phyloP scores from a whole-genome alignment of 2,888 invertebrate genomes.

The Tetrapedia diversipes region DNA sequence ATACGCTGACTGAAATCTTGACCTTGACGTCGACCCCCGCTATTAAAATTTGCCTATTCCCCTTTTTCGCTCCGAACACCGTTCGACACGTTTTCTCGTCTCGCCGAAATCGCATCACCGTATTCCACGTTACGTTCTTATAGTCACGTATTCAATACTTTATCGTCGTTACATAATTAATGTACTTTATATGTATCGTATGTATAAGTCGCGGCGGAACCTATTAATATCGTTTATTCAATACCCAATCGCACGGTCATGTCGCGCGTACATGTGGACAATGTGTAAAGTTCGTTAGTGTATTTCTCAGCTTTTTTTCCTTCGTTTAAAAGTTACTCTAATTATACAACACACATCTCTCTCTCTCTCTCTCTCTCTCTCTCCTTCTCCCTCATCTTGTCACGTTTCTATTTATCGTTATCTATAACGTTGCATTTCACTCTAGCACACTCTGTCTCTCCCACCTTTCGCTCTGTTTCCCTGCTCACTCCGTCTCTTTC shows the following conservation, averaged over 20 bases:
- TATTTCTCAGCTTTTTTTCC: slow-evolving; percentile 49
- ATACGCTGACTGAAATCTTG: slow-evolving; percentile 70
- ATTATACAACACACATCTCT: slow-evolving; percentile 47
- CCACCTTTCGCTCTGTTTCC: background rate
- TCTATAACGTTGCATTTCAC: background rate
- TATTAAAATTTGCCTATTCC: slow-evolving; percentile 12
- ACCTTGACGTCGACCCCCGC: slow-evolving; percentile 29
- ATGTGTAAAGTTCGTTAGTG: background rate
- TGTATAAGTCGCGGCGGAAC: slow-evolving; percentile 79
- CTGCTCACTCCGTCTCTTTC: background rate
- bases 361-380: slow-evolving; percentile 20
- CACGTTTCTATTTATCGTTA: slow-evolving; percentile 25
- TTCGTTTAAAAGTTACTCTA: slow-evolving; percentile 41
- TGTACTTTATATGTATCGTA: no score
- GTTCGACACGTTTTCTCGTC: background rate
- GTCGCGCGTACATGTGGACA: background rate
- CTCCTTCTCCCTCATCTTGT: slow-evolving; percentile 11
- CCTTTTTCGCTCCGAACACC: background rate
- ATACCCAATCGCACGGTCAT: slow-evolving; percentile 73
- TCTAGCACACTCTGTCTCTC: background rate
- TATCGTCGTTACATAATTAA: slow-evolving; percentile 80
- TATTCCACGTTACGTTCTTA: slow-evolving; percentile 73
- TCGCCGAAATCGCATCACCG: slow-evolving; percentile 35
- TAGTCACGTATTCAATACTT: slow-evolving; percentile 62
- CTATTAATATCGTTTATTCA: slow-evolving; percentile 74